These are phyloP conservation scores for Myotis davidii DNA, from an alignment of 2,113 vertebrate genomes.

Conservation along the genomic window DNA sequence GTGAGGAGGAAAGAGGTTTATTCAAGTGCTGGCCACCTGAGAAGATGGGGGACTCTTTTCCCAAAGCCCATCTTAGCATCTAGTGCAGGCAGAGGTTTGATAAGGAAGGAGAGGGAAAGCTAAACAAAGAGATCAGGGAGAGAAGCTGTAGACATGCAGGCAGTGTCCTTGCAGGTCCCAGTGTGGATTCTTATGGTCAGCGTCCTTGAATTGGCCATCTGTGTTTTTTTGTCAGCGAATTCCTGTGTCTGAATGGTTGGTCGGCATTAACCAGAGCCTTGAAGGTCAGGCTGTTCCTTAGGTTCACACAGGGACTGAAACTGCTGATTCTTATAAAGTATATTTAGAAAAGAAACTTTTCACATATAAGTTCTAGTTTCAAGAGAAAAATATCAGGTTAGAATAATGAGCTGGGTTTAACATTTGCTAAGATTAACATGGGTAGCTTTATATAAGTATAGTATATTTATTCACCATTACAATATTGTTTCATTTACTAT, in stretches of 20 bases:
- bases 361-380: not conserved
- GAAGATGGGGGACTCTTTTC: not conserved
- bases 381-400: not conserved
- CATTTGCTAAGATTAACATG: not conserved
- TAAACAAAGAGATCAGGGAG: not conserved
- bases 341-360: not conserved
- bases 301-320: not conserved
- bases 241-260: not conserved
- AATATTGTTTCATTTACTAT: not conserved
- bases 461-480: not conserved
- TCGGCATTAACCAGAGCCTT: not conserved
- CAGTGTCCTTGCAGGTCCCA: not conserved
- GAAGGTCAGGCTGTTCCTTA: not conserved
- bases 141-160: not conserved
- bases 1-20: not conserved
- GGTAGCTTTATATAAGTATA: not conserved
- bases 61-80: not conserved
- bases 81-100: not conserved
- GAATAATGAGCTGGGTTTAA: not conserved
- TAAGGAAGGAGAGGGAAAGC: not conserved
- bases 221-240: not conserved
- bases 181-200: not conserved
- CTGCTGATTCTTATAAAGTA: not conserved
- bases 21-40: not conserved
- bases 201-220: not conserved